Conservation (phyloP, 2,113 vertebrate species). For the Atrichornis clamosus region DNA sequence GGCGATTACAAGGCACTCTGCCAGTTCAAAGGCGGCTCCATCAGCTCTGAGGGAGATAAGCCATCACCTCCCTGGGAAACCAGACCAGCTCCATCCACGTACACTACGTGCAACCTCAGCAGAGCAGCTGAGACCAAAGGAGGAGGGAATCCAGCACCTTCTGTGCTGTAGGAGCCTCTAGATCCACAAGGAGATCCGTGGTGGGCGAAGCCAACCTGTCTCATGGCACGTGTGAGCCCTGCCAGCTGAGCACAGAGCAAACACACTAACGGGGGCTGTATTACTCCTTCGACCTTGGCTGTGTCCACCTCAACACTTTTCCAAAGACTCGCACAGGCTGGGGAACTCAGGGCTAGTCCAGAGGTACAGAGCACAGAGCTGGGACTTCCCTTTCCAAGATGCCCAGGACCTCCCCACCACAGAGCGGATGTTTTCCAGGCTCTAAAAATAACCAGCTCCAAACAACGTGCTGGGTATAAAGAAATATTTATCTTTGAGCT, state of each 20-base stretch:
- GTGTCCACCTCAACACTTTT: background rate
- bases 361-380: background rate
- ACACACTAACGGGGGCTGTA: rapidly evolving
- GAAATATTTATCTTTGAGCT: background rate
- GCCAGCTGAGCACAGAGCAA: background rate
- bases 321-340: background rate
- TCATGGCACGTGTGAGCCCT: rapidly evolving
- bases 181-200: background rate
- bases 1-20: background rate
- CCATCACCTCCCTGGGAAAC: background rate
- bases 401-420: background rate
- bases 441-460: slow-evolving; percentile 17
- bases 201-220: background rate
- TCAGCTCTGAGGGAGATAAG: background rate
- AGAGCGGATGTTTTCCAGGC: background rate
- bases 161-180: background rate
- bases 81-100: background rate
- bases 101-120: background rate
- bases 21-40: background rate
- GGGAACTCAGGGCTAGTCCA: background rate
- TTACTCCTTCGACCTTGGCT: background rate
- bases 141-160: background rate
- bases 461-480: background rate
- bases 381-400: background rate
- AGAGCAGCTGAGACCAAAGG: background rate